Percentiles rank a stretch among this genome's conserved stretches.
Evolutionary conservation across 2,888 invertebrate species (phyloP).

Genomic region (Arrhopalites spinosus): DNA sequence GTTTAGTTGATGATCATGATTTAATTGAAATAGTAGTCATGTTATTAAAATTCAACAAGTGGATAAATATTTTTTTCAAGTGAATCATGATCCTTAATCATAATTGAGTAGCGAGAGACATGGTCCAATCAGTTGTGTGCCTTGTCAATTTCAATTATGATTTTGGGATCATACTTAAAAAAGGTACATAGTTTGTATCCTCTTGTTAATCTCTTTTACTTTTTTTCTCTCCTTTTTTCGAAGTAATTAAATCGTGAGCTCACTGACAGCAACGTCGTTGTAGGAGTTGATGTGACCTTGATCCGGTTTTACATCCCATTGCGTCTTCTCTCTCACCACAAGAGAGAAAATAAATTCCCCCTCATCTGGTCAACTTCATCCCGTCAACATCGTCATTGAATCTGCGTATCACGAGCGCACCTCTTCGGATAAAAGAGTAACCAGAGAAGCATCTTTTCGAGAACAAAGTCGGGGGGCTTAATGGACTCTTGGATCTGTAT

Average conservation of each 20-base stretch:
- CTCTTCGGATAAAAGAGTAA: not conserved
- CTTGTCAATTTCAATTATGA: no score
- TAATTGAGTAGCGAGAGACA: no score
- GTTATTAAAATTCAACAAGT: no score
- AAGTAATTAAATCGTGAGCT: conserved; percentile 20
- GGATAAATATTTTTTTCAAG: no score
- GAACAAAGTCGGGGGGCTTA: not conserved
- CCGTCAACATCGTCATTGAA: not conserved
- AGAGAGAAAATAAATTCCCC: not conserved
- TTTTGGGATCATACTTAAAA: no score
- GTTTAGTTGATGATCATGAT: no score
- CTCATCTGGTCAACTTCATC: not conserved
- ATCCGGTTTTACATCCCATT: conserved; percentile 15
- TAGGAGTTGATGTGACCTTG: not conserved
- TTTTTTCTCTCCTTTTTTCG: conserved; percentile 1
- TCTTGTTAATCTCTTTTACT: not conserved
- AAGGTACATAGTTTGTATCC: no score
- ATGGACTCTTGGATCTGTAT: not conserved
- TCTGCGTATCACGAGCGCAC: not conserved
- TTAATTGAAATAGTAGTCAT: no score
- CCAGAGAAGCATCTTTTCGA: not conserved
- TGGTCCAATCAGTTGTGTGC: no score
- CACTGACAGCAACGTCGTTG: conserved; percentile 7
- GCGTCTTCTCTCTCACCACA: not conserved
- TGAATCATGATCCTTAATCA: no score